Conservation (phyloP, 2,797 vertebrate species). For the Acanthurus leucopareius region DNA sequence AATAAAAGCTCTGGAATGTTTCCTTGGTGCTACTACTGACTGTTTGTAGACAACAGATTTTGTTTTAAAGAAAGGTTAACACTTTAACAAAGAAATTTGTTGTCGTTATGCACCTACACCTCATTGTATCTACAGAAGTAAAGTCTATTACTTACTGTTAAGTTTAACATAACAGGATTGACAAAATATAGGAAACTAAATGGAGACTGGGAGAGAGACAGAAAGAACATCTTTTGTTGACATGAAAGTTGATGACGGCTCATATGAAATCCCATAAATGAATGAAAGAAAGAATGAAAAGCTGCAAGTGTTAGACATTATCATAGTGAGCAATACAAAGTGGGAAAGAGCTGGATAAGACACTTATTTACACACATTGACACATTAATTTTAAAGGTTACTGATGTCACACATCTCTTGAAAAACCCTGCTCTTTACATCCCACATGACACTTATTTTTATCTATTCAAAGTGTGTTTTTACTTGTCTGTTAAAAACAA, state of each 20-base stretch:
- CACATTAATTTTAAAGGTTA: constrained; percentile 50
- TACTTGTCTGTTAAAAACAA: neutral
- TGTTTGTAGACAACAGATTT: neutral
- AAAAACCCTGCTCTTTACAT: constrained; percentile 7
- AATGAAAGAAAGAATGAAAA: constrained; percentile 22
- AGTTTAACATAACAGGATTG: constrained; percentile 31
- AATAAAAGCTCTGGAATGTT: constrained; percentile 20
- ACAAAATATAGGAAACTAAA: constrained; percentile 15
- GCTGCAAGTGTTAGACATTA: constrained; percentile 11
- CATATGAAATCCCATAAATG: constrained; percentile 40
- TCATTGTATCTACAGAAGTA: constrained; percentile 12
- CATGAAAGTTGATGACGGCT: constrained; percentile 35
- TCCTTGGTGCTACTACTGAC: neutral
- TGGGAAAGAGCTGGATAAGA: constrained; percentile 8
- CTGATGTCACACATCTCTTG: neutral
- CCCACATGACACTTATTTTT: neutral
- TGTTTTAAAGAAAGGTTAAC: constrained; percentile 17
- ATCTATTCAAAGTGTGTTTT: neutral
- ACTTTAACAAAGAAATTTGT: neutral
- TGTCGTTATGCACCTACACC: neutral
- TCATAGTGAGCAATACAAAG: constrained; percentile 13
- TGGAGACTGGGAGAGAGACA: constrained; percentile 9
- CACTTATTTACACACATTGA: constrained; percentile 10
- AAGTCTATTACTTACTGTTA: constrained; percentile 5
- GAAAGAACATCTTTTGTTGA: constrained; percentile 6